Conservation (phyloP, 1,140 invertebrate species). For the Armadillidium nasatum region DNA sequence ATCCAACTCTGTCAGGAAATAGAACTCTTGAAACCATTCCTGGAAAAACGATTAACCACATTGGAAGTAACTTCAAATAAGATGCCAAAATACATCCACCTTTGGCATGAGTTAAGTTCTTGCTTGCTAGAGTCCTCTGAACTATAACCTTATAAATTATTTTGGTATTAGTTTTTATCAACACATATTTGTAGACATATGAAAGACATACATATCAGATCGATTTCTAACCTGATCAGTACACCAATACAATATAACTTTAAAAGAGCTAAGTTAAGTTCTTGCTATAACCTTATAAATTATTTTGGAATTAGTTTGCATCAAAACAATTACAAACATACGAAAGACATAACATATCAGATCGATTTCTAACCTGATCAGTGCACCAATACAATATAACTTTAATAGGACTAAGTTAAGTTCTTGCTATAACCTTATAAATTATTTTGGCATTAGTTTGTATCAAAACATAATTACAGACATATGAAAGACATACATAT, state of each 20-base stretch:
- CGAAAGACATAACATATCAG: no score
- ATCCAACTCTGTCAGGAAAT: conserved; percentile 52
- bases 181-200: no score
- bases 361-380: conserved; percentile 52
- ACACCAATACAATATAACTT: conserved; percentile 58
- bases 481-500: no score
- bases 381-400: conserved; percentile 59
- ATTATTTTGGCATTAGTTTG: background rate
- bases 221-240: conserved; percentile 51
- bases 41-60: conserved; percentile 58
- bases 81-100: conserved; percentile 56
- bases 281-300: background rate
- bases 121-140: conserved; percentile 56
- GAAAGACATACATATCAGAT: no score
- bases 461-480: no score
- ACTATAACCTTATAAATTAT: conserved; percentile 52
- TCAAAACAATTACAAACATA: no score
- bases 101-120: conserved; percentile 57
- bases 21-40: conserved; percentile 58
- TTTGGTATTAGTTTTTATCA: no score
- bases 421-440: no score
- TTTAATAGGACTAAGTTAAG: no score
- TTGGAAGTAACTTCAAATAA: conserved; percentile 56
- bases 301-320: no score
- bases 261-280: no score